A percentile compares a stretch with the other conserved stretches of the same genome.
phyloP scores from a whole-genome alignment of 30 jellyfish, hydroid and myxozoan genomes.

The Mastigias papua region DNA sequence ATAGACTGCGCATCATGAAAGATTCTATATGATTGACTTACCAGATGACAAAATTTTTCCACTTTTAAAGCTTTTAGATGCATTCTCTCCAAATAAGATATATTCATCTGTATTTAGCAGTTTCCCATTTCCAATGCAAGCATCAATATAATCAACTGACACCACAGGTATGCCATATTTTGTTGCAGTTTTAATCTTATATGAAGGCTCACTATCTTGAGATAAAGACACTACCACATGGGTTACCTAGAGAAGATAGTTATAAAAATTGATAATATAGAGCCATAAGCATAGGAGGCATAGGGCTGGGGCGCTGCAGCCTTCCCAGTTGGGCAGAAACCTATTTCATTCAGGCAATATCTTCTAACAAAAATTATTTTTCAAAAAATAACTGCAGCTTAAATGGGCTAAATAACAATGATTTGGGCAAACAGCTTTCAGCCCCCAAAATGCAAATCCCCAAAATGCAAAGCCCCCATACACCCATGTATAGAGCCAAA shows the following conservation, averaged over 20 bases:
- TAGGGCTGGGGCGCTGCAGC: too few species aligned
- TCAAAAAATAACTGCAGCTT: too few species aligned
- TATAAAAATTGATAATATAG: not conserved
- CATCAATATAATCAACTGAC: slow-evolving; percentile 51
- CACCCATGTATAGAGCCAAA: too few species aligned
- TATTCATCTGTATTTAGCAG: slow-evolving; percentile 51
- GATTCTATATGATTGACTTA: not conserved
- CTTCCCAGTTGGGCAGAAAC: too few species aligned
- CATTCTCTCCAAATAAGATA: slow-evolving; percentile 47
- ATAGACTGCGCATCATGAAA: not conserved
- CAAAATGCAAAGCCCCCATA: too few species aligned
- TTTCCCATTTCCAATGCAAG: slow-evolving; percentile 50
- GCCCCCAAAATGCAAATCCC: too few species aligned
- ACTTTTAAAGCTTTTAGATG: slow-evolving; percentile 42
- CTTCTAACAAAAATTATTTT: too few species aligned
- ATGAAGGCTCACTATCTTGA: slow-evolving; percentile 72
- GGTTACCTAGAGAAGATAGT: slow-evolving; percentile 55
- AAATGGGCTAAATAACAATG: too few species aligned
- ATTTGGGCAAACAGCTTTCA: too few species aligned
- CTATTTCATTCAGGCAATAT: too few species aligned
- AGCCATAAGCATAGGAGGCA: too few species aligned
- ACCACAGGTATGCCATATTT: slow-evolving; percentile 88
- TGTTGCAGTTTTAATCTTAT: slow-evolving; percentile 70
- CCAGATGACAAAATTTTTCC: slow-evolving; percentile 69
- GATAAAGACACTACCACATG: slow-evolving; percentile 66